A percentile compares a stretch with the other conserved stretches of the same genome.
These are phyloP conservation scores for Sphinx pinastri DNA, from an alignment of 2,888 invertebrate species.

Conservation along the genomic window DNA sequence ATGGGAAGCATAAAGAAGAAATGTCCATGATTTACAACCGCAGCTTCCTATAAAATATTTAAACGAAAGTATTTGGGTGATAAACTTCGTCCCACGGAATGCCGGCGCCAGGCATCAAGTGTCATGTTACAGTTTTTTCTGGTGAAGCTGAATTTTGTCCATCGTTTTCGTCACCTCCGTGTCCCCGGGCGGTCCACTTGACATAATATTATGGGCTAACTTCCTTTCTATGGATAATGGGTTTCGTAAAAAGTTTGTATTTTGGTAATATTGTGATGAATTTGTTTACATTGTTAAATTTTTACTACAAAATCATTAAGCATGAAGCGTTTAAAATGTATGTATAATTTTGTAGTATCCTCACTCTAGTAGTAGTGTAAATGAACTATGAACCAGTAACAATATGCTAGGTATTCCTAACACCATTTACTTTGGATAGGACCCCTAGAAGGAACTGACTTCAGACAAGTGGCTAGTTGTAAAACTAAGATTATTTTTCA, in stretches of 20 bases:
- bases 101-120: conserved; percentile 35
- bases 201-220: conserved; percentile 5
- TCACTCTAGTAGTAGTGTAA: not conserved
- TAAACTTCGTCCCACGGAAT: conserved; percentile 20
- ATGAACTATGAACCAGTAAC: not conserved
- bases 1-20: conserved; percentile 4
- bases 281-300: too few species aligned
- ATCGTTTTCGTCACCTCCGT: conserved; percentile 21
- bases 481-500: not conserved
- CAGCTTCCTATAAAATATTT: conserved; percentile 13
- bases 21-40: conserved; percentile 12
- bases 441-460: not conserved
- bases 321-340: too few species aligned
- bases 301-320: too few species aligned
- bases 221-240: not conserved
- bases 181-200: conserved; percentile 4
- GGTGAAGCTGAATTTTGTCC: conserved; percentile 5
- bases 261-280: too few species aligned
- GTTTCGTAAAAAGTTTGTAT: not conserved
- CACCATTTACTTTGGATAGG: too few species aligned
- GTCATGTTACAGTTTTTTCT: conserved; percentile 37
- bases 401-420: too few species aligned
- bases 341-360: too few species aligned
- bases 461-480: not conserved
- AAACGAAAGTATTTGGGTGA: not conserved